Base-by-base conservation (phyloP, 2,797 vertebrate species). In the Pseudochromis fuscus region DNA sequence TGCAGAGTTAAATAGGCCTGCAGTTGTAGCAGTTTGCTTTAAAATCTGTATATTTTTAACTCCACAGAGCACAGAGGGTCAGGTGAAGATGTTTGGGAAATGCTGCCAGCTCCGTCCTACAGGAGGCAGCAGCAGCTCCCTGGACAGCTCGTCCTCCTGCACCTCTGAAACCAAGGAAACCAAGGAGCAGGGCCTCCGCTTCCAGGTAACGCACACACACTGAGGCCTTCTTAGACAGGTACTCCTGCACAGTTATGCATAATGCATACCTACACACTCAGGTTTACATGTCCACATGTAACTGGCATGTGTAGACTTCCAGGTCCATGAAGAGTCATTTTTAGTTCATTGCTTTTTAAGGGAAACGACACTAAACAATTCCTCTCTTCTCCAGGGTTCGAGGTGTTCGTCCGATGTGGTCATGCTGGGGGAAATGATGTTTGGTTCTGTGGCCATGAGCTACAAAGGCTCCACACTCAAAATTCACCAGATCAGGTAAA, bases 361-460 rank as follows among this genome's bases (percentile, higher is more conserved):
- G n/a, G 9, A 11, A 53, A 25, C 9, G 9, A 42, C 9, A 42
- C n/a, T 12, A n/a, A 58, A 46, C 56, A 4, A 28, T 44, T 15
- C 11, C 21, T 38, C 30, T 53, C 67, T 33, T 57, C 28, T 11
- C 28, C 81, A 99, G 97, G 94, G 94, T 52, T 95, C 97, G 19
- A 95, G 94, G 56, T 96, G 96, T 79, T 96, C 96, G 3, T 98
- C 98, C 0, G 98, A 99, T 83, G 96, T 96, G 72, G 97, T 95
- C 64, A 99, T 99, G 98, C 94, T 99, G 69, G 98, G 97, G 57
- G 98, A 99, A 87, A 99, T 99, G 98, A 99, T 99, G 98, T 99
- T 99, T 87, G 98, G 98, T 49, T 99, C 97, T 10, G 98, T 99
- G 79, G 98, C 98, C 28, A 99, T 99, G 98, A 99, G 98, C 91